phyloP scores from a whole-genome alignment of 2,113 vertebrate species.

The Lasiurus cinereus region DNA sequence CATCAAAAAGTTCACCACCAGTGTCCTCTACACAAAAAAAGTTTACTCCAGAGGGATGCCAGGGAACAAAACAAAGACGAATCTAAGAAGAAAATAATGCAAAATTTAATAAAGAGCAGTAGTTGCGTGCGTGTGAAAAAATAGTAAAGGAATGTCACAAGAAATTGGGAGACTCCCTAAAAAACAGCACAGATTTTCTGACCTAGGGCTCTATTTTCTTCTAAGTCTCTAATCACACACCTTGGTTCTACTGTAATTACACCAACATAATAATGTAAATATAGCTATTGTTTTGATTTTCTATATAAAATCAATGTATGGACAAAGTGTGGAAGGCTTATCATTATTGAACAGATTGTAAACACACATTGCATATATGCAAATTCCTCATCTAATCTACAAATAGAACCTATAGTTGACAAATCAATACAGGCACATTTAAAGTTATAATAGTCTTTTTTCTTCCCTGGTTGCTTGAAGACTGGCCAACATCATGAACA shows the following conservation, averaged over 20 bases:
- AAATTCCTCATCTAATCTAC: background rate
- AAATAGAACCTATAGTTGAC: background rate
- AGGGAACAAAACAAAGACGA: background rate
- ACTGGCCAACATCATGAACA: background rate
- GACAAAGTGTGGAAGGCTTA: background rate
- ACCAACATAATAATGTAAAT: background rate
- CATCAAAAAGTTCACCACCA: background rate
- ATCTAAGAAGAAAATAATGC: background rate
- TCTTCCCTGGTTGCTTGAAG: background rate
- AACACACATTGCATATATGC: background rate
- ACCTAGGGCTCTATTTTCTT: background rate
- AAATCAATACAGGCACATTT: conserved; percentile 1
- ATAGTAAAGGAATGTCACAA: background rate
- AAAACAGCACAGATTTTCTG: background rate
- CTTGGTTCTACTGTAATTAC: background rate
- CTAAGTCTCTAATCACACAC: background rate
- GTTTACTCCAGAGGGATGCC: background rate
- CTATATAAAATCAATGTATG: conserved; percentile 9
- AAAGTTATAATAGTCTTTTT: background rate
- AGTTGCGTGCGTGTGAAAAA: background rate
- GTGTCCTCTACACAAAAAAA: background rate
- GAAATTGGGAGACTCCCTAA: background rate
- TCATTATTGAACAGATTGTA: background rate
- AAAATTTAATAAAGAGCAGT: background rate
- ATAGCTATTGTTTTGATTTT: conserved; percentile 7